phyloP scores from a whole-genome alignment of 2,113 vertebrate genomes.

The Tringa solitaria region DNA sequence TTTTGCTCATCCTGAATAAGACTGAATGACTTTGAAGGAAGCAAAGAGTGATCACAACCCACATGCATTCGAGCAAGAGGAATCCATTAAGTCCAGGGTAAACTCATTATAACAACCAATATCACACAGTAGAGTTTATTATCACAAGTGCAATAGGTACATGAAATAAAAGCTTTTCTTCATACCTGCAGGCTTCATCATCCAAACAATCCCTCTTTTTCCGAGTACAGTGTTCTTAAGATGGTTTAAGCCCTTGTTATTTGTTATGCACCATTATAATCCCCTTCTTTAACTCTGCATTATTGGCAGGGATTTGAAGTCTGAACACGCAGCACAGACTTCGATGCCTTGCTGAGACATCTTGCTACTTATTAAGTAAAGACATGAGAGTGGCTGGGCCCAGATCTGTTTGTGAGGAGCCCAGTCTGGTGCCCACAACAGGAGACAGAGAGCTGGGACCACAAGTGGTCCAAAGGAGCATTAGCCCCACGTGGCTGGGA shows the following conservation, averaged over 20 bases:
- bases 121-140: not conserved
- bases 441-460: not conserved
- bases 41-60: not conserved
- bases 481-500: fast-evolving
- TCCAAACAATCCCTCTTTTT: constrained; percentile 29
- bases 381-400: not conserved
- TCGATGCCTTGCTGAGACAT: not conserved
- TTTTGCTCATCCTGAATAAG: not conserved
- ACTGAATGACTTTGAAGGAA: not conserved
- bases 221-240: constrained; percentile 32
- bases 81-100: not conserved
- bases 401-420: not conserved
- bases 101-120: not conserved
- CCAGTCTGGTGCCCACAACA: not conserved
- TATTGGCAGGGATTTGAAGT: constrained; percentile 52
- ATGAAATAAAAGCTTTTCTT: not conserved
- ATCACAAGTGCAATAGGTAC: not conserved
- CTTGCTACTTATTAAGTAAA: not conserved
- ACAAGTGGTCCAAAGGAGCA: not conserved
- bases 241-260: constrained; percentile 31
- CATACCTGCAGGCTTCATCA: not conserved
- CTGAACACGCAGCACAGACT: constrained; percentile 26
- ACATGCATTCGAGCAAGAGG: not conserved
- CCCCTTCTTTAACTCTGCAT: constrained; percentile 13
- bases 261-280: constrained; percentile 50